These are phyloP conservation scores for Xiphorhynchus erythropygius DNA, from an alignment of 2,797 vertebrate species.

Conservation along the genomic window DNA sequence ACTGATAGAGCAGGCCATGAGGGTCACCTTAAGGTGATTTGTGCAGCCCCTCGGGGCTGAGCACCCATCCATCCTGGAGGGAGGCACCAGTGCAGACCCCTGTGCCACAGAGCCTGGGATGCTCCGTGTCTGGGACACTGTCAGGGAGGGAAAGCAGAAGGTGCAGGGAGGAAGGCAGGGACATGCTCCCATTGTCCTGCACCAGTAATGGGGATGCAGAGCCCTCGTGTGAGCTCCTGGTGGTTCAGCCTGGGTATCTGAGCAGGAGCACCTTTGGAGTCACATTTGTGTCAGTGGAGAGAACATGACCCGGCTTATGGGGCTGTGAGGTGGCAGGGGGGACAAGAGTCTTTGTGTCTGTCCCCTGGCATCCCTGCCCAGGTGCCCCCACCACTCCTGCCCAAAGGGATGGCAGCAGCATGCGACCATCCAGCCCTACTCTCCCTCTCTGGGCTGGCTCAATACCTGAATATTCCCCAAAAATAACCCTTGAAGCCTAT, in stretches of 20 bases:
- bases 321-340: accelerated
- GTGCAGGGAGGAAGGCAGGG: background rate
- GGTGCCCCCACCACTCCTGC: accelerated
- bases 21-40: background rate
- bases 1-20: background rate
- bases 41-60: accelerated
- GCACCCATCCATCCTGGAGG: accelerated
- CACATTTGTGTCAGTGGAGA: background rate
- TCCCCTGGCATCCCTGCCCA: background rate
- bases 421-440: background rate
- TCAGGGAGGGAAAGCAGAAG: background rate
- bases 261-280: background rate
- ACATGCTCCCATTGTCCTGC: background rate
- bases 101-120: background rate
- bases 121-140: accelerated
- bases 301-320: accelerated
- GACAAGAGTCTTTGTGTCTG: background rate
- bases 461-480: background rate
- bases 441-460: background rate
- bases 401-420: background rate
- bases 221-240: background rate
- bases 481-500: background rate
- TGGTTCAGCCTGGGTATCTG: background rate
- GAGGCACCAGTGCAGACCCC: background rate
- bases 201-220: background rate